phyloP scores from a whole-genome alignment of 1,140 invertebrate species.

The Idris sp. region DNA sequence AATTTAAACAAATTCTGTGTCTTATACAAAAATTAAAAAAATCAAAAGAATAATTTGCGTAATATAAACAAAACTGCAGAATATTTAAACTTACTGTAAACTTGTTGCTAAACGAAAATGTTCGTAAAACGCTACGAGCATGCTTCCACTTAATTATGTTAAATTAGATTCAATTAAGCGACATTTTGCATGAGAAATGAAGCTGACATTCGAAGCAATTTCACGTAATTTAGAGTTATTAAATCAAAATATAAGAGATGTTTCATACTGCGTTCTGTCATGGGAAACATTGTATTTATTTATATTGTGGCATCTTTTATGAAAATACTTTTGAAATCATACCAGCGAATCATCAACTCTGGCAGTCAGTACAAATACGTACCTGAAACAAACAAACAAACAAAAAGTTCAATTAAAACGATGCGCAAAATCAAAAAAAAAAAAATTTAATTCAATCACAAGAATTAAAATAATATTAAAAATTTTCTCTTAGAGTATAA shows the following conservation, averaged over 20 bases:
- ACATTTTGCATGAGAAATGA: conserved; percentile 43
- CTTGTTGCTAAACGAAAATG: conserved; percentile 22
- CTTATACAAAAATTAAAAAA: too few relatives aligned
- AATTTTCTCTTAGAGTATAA: too few relatives aligned
- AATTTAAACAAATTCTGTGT: too few relatives aligned
- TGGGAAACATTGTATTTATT: conserved; percentile 1
- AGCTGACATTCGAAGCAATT: conserved; percentile 28
- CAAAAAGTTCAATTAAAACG: conserved; percentile 13
- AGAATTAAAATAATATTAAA: too few relatives aligned
- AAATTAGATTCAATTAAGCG: conserved; percentile 54
- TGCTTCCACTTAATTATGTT: conserved; percentile 40
- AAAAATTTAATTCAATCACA: too few relatives aligned
- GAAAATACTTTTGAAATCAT: conserved; percentile 17
- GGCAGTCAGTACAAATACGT: conserved; percentile 5
- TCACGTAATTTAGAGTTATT: conserved; percentile 32
- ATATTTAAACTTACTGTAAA: conserved; percentile 9
- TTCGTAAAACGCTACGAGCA: conserved; percentile 16
- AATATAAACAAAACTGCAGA: conserved; percentile 20
- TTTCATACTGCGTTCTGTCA: not conserved
- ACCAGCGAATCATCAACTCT: not conserved
- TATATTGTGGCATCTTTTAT: too few relatives aligned
- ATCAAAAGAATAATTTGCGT: not conserved
- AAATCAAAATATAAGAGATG: conserved; percentile 22
- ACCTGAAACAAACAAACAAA: conserved; percentile 32
- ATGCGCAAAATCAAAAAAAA: too few relatives aligned